These are phyloP conservation scores for Percopsis omiscomaycus DNA, from an alignment of 2,797 vertebrate species.

Conservation along the genomic window DNA sequence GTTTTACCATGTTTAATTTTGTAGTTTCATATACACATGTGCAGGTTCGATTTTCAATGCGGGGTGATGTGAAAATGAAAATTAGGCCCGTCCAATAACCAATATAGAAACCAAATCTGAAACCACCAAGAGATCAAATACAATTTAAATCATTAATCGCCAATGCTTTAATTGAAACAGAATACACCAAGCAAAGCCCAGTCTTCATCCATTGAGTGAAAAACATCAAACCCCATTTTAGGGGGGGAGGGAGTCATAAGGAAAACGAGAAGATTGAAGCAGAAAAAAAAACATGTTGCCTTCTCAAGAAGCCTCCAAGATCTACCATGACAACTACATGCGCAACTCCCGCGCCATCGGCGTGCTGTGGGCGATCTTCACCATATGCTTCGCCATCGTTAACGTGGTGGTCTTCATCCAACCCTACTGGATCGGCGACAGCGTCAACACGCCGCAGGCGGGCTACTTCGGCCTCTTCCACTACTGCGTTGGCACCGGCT, in stretches of 20 bases:
- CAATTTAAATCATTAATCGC: neutral
- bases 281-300: slow-evolving; percentile 84
- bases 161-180: no score
- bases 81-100: slow-evolving; percentile 42
- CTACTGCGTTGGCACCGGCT: slow-evolving; percentile 90
- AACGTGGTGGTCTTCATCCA: slow-evolving; percentile 98
- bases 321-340: slow-evolving; percentile 94
- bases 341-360: slow-evolving; percentile 95
- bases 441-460: slow-evolving; percentile 90
- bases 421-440: slow-evolving; percentile 98
- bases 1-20: slow-evolving; percentile 37
- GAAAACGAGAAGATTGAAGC: slow-evolving; percentile 11
- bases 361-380: slow-evolving; percentile 96
- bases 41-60: slow-evolving; percentile 31
- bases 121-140: slow-evolving; percentile 33
- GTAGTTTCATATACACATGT: slow-evolving; percentile 31
- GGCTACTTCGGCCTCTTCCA: slow-evolving; percentile 97
- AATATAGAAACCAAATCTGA: slow-evolving; percentile 37
- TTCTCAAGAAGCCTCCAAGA: slow-evolving; percentile 94
- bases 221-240: neutral
- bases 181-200: no score
- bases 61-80: slow-evolving; percentile 33
- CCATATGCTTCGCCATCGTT: slow-evolving; percentile 98
- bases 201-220: neutral
- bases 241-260: neutral